phyloP scores from a whole-genome alignment of 2,797 vertebrate genomes.

The Numenius phaeopus region DNA sequence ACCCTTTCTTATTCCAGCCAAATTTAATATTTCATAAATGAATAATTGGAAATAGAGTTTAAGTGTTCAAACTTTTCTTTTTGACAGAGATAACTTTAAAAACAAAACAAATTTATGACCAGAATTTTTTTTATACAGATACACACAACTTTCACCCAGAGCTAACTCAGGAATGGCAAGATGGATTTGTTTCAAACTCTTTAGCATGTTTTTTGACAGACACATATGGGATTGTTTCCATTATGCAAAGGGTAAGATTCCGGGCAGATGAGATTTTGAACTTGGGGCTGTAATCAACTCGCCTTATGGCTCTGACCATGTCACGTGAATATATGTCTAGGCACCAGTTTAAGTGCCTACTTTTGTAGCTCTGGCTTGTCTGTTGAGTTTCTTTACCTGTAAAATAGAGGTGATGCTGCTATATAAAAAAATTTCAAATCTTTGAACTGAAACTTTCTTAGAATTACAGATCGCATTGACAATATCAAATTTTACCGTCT shows the following conservation, averaged over 20 bases:
- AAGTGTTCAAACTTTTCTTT: not conserved
- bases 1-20: not conserved
- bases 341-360: not conserved
- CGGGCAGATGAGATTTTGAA: not conserved
- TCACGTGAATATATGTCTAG: not conserved
- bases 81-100: not conserved
- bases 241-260: not conserved
- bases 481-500: conserved; percentile 26
- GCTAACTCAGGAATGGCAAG: conserved; percentile 2
- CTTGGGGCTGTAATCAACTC: not conserved
- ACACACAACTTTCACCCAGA: not conserved
- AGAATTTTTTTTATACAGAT: not conserved
- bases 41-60: not conserved
- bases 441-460: not conserved
- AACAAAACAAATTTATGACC: not conserved
- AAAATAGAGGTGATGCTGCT: not conserved
- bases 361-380: not conserved
- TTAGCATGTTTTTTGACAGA: not conserved
- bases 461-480: not conserved
- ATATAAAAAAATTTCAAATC: not conserved
- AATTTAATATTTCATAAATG: not conserved
- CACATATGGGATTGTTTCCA: conserved; percentile 5
- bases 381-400: not conserved
- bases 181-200: conserved; percentile 44
- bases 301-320: not conserved